These are phyloP conservation scores for Callimico goeldii DNA, from an alignment of 2,797 vertebrate species.

Conservation along the genomic window DNA sequence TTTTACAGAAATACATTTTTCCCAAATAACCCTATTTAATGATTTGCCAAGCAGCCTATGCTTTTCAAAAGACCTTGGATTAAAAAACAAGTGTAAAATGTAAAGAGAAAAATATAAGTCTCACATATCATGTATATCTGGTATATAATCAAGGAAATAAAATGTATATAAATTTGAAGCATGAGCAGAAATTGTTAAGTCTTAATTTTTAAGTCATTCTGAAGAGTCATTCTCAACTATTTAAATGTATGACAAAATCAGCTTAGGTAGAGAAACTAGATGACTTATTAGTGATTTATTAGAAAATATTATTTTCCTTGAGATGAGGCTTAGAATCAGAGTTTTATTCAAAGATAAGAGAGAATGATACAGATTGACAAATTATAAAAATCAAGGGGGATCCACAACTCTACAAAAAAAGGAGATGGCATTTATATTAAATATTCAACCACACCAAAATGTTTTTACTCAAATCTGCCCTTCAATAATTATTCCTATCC, in stretches of 20 bases:
- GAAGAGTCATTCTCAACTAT: background rate
- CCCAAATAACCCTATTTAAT: background rate
- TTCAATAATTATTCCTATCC: accelerated
- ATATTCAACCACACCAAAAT: background rate
- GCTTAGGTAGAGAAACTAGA: background rate
- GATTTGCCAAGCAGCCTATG: background rate
- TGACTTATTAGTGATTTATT: background rate
- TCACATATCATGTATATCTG: background rate
- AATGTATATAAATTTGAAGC: background rate
- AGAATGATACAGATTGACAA: background rate
- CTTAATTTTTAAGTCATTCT: background rate
- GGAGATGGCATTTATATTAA: background rate
- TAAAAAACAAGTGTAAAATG: background rate
- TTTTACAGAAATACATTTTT: background rate
- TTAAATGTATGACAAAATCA: background rate
- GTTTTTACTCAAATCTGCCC: background rate
- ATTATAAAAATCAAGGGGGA: background rate
- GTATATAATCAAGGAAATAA: background rate
- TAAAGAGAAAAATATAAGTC: background rate
- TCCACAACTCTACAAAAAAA: background rate
- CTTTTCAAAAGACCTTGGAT: background rate
- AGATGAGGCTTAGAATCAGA: background rate
- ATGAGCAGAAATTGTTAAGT: background rate
- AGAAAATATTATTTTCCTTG: background rate
- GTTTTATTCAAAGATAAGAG: background rate